A percentile compares a stretch with the other conserved stretches of the same genome.
Evolutionary conservation across 2,888 invertebrate species (phyloP).

Genomic region (Trissolcus japonicus): DNA sequence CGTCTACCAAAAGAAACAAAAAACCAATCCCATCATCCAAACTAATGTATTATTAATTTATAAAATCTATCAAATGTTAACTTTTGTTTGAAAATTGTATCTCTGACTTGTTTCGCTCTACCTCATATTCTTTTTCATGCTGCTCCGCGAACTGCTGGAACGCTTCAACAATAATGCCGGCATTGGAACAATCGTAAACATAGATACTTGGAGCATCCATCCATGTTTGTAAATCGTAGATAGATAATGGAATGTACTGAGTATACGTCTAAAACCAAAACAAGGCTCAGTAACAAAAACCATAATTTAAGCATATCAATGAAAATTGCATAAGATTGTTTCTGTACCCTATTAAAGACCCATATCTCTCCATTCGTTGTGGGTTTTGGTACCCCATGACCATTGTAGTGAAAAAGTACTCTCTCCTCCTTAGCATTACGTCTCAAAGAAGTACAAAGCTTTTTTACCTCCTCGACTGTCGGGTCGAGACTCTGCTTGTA

Average conservation of each 20-base stretch:
- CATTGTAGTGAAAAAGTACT: slow-evolving; percentile 99
- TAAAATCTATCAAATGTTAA: too few relatives aligned
- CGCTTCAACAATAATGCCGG: slow-evolving; percentile 95
- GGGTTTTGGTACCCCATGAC: slow-evolving; percentile 98
- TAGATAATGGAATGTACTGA: slow-evolving; percentile 98
- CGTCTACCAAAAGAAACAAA: slow-evolving; percentile 60
- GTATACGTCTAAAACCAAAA: slow-evolving; percentile 87
- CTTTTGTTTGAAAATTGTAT: too few relatives aligned
- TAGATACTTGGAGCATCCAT: slow-evolving; percentile 99
- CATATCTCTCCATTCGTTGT: slow-evolving; percentile 99
- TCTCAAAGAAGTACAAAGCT: slow-evolving; percentile 94
- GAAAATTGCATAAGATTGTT: too few relatives aligned
- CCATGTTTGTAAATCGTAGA: slow-evolving; percentile 99
- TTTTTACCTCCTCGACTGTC: slow-evolving; percentile 98
- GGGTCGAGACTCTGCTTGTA: slow-evolving; percentile 99
- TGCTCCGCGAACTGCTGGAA: slow-evolving; percentile 93
- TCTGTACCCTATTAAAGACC: slow-evolving; percentile 95
- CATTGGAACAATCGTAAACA: slow-evolving; percentile 99
- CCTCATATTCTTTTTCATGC: slow-evolving; percentile 89
- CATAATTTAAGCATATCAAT: too few relatives aligned
- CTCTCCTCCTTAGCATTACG: slow-evolving; percentile 98
- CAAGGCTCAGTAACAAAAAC: too few relatives aligned
- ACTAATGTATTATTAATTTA: background rate
- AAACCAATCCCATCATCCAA: background rate
- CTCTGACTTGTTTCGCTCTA: slow-evolving; percentile 60